Evolutionary conservation across 2,797 vertebrate genomes (phyloP).

Genomic region (Brotogeris chrysoptera): DNA sequence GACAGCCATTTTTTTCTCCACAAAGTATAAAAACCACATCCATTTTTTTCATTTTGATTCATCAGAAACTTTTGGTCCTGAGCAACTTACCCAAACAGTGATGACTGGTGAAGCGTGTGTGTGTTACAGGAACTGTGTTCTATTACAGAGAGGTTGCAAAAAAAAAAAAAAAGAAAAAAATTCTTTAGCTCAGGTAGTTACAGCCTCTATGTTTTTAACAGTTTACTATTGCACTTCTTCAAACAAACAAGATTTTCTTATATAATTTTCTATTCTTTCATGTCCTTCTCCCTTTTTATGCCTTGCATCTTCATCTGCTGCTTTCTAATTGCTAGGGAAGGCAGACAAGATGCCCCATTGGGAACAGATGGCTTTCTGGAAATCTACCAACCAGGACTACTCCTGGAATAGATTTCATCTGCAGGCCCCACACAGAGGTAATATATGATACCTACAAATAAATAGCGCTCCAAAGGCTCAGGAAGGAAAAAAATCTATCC

Average conservation of each 20-base stretch:
- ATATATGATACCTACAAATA: constrained; percentile 66
- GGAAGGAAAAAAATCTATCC: constrained; percentile 20
- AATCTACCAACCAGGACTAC: constrained; percentile 49
- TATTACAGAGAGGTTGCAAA: background rate
- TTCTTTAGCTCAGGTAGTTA: constrained; percentile 1
- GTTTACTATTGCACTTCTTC: background rate
- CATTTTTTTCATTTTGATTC: background rate
- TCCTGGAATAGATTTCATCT: constrained; percentile 70
- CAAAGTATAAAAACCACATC: background rate
- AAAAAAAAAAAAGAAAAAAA: background rate
- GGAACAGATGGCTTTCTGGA: constrained; percentile 72
- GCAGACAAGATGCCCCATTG: constrained; percentile 66
- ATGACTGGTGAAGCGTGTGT: background rate
- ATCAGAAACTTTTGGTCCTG: background rate
- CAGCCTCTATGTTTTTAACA: constrained; percentile 3
- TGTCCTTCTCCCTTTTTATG: constrained; percentile 29
- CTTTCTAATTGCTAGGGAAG: constrained; percentile 64
- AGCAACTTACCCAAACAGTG: background rate
- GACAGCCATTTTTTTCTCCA: background rate
- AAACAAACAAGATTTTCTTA: constrained; percentile 26
- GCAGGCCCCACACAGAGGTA: constrained; percentile 60
- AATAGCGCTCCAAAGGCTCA: constrained; percentile 49
- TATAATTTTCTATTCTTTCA: constrained; percentile 35
- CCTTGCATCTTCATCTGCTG: constrained; percentile 49
- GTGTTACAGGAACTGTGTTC: background rate